Conservation (phyloP, 2,888 invertebrate species). For the Amblyjoppa proteus region DNA sequence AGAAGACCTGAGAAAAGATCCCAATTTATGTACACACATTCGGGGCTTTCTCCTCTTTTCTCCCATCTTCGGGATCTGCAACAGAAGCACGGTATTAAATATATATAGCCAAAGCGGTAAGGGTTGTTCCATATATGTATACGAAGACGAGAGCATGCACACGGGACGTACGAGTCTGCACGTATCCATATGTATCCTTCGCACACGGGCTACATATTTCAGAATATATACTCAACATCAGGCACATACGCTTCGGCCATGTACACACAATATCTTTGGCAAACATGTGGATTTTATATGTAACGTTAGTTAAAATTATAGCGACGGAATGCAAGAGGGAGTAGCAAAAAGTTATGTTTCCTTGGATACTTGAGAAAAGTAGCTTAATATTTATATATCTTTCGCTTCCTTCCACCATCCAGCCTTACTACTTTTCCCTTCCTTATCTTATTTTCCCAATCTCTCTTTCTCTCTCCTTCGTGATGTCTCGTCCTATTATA, state of each 20-base stretch:
- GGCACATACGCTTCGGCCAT: slow-evolving; percentile 6
- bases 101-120: slow-evolving; percentile 18
- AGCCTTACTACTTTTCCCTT: not conserved
- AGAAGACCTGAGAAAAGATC: slow-evolving; percentile 18
- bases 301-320: slow-evolving; percentile 4
- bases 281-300: slow-evolving; percentile 46
- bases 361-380: slow-evolving; percentile 52
- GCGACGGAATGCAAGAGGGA: slow-evolving; percentile 15
- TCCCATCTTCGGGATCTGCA: slow-evolving; percentile 29
- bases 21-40: slow-evolving; percentile 43
- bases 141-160: slow-evolving; percentile 9
- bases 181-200: slow-evolving; percentile 9
- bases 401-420: not conserved
- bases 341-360: slow-evolving; percentile 54
- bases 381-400: slow-evolving; percentile 33
- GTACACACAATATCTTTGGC: slow-evolving; percentile 35
- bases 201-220: slow-evolving; percentile 22
- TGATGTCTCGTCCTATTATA: slow-evolving; percentile 45
- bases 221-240: not conserved
- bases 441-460: slow-evolving; percentile 31
- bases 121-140: slow-evolving; percentile 29
- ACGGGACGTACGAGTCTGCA: slow-evolving; percentile 19
- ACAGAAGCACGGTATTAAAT: slow-evolving; percentile 36
- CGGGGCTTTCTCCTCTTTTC: slow-evolving; percentile 20
- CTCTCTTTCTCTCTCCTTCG: not conserved